phyloP scores from a whole-genome alignment of 2,888 invertebrate species.

The Timema podura region DNA sequence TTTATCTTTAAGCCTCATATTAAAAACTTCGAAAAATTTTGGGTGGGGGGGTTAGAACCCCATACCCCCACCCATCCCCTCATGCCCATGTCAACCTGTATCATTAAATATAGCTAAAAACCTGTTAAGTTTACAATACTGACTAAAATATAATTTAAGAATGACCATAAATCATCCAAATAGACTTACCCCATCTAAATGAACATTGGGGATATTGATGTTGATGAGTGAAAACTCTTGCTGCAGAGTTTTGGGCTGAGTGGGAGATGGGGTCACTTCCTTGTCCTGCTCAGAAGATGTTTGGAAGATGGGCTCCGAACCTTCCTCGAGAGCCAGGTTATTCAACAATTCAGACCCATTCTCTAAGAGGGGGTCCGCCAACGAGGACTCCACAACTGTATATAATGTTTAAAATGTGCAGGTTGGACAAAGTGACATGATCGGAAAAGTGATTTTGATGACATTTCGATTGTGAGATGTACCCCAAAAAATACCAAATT shows the following conservation, averaged over 20 bases:
- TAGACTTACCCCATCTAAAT: slow-evolving; percentile 45
- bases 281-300: slow-evolving; percentile 14
- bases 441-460: neutral
- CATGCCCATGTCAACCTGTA: too few species aligned
- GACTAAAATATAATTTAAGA: too few species aligned
- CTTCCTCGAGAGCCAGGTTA: slow-evolving; percentile 17
- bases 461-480: too few species aligned
- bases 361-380: slow-evolving; percentile 24
- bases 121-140: too few species aligned
- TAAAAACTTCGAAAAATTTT: too few species aligned
- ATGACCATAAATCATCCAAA: too few species aligned
- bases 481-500: too few species aligned
- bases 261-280: slow-evolving; percentile 27
- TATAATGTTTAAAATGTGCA: neutral
- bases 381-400: slow-evolving; percentile 25
- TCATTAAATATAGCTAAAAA: too few species aligned
- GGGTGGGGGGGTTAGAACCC: too few species aligned
- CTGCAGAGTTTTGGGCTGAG: slow-evolving; percentile 58
- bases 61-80: too few species aligned
- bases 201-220: slow-evolving; percentile 68
- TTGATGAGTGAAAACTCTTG: slow-evolving; percentile 74
- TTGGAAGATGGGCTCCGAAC: slow-evolving; percentile 1
- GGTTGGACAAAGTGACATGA: slow-evolving; percentile 4
- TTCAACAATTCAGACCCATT: slow-evolving; percentile 18
- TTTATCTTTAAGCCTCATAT: too few species aligned